Evolutionary conservation across 2,113 vertebrate genomes (phyloP), one percentile per base, ranked within the genome.

Genomic region (rat (Rattus norvegicus)): DNA sequence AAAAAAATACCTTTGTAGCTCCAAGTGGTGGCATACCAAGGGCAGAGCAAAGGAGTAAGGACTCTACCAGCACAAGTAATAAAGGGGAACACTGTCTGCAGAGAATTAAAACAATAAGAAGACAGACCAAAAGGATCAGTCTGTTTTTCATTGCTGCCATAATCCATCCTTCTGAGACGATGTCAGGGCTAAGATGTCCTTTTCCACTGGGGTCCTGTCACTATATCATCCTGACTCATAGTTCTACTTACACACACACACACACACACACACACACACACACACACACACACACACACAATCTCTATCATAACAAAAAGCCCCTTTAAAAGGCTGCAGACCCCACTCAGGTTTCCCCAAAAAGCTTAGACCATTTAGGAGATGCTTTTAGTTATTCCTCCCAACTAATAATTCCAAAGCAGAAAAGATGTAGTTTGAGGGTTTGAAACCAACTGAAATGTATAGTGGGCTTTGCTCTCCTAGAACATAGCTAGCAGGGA

Each of bases 91-190:
- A 61, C 39, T 36, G n/a, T 83, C 87, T 94, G 33, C 26, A 87
- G 20, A 91, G 77, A 95, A 95, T 93, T 83, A 70, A 91, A 93
- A 91, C 77, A 95, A 70, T 70, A 92, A 91, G 33, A 52, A 84
- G 84, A 85, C 0, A 17, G 28, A 73, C 2, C 16, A n/a, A 59
- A 73, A 20, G 84, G 49, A 56, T 28, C 67, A 93, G 11, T 52
- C 54, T 73, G 24, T 11, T 70, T 52, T 92, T 49, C 70, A 49
- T n/a, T 77, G 69, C 36, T 89, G 80, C 33, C 24, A 39, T 69
- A 14, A 86, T 17, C 24, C 49, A 94, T 81, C 24, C 36, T 26
- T 96, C 69, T 20, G 33, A 49, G 89, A 79, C 1, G 73, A 22
- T 20, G 43, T 52, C 30, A 79, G 9, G 65, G 70, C 30, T 56